phyloP scores from a whole-genome alignment of 1,140 invertebrate genomes.

The Tetraneura akinire region DNA sequence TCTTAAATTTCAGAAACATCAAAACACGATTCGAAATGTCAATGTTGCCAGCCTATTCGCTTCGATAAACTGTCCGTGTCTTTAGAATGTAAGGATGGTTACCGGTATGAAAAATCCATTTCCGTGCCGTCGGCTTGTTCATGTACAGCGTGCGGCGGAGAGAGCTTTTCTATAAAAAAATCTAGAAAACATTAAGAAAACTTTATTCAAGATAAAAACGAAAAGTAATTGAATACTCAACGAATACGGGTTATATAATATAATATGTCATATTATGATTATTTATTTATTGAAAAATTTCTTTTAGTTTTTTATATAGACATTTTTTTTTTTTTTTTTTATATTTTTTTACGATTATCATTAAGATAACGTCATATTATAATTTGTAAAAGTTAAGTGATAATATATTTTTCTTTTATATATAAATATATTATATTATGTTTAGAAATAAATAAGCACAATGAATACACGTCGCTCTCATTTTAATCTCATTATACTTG shows the following conservation, averaged over 20 bases:
- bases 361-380: not conserved
- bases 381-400: too few relatives aligned
- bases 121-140: slow-evolving; percentile 62
- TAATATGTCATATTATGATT: too few relatives aligned
- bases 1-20: slow-evolving; percentile 60
- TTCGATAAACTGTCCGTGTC: slow-evolving; percentile 60
- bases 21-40: slow-evolving; percentile 62
- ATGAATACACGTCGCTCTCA: not conserved
- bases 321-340: not conserved
- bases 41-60: slow-evolving; percentile 65
- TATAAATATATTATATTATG: not conserved
- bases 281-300: too few relatives aligned
- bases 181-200: not conserved
- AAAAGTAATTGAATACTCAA: not conserved
- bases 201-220: not conserved
- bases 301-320: too few relatives aligned
- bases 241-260: too few relatives aligned
- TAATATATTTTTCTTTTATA: too few relatives aligned
- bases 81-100: slow-evolving; percentile 64
- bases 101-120: slow-evolving; percentile 60
- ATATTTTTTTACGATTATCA: not conserved
- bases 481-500: not conserved
- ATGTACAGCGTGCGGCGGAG: slow-evolving; percentile 61
- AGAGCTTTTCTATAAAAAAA: slow-evolving; percentile 43
- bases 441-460: too few relatives aligned